Evolutionary conservation across 2,113 vertebrate species (phyloP).

Genomic region (Typhlomys cinereus): DNA sequence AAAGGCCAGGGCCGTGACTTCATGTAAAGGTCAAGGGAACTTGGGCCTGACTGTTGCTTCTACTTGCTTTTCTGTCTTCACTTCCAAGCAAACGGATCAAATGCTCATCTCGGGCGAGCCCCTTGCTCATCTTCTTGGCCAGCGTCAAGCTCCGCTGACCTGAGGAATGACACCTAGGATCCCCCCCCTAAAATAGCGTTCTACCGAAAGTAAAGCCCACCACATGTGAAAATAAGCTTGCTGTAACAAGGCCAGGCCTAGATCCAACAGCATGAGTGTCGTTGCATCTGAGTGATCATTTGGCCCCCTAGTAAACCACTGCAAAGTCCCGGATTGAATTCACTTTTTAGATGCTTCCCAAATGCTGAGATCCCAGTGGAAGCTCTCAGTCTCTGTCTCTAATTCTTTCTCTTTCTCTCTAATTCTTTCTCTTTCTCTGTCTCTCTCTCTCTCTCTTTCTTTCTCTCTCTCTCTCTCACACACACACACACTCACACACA

Average conservation of each 20-base stretch:
- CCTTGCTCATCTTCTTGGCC: rapidly evolving
- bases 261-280: background rate
- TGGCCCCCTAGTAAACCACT: background rate
- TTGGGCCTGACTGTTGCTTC: background rate
- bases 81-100: background rate
- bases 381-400: background rate
- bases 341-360: background rate
- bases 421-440: too few species aligned
- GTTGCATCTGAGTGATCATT: background rate
- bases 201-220: background rate
- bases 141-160: background rate
- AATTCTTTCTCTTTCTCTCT: too few species aligned
- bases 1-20: background rate
- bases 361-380: background rate
- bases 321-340: background rate
- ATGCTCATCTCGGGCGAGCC: background rate
- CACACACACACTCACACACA: background rate
- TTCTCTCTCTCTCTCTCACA: too few species aligned
- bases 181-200: background rate
- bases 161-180: background rate
- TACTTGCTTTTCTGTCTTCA: background rate
- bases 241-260: background rate
- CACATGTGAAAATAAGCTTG: background rate
- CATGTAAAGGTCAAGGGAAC: background rate
- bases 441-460: too few species aligned